Evolutionary conservation across 2,888 invertebrate species (phyloP).

Genomic region (Dermolepida albohirtum): DNA sequence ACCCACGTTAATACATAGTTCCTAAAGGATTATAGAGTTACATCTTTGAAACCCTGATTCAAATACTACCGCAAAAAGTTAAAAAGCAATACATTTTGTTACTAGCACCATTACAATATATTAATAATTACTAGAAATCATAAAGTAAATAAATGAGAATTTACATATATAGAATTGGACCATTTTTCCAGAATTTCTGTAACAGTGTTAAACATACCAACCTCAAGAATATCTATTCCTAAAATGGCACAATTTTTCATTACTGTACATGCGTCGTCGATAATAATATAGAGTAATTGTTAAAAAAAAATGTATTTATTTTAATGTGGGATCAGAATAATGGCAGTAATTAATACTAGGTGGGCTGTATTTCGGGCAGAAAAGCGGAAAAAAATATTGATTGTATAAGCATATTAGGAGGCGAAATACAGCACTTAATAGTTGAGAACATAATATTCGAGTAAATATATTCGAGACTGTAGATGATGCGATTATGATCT

Average conservation of each 20-base stretch:
- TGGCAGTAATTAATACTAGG: slow-evolving; percentile 61
- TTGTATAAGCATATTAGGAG: slow-evolving; percentile 33
- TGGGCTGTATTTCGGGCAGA: slow-evolving; percentile 53
- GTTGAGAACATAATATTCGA: slow-evolving; percentile 32
- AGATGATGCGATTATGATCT: slow-evolving; percentile 11
- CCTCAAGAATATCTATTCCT: slow-evolving; percentile 54
- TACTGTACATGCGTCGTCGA: slow-evolving; percentile 55
- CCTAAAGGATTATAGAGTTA: background rate
- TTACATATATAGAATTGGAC: slow-evolving; percentile 52
- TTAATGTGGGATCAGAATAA: slow-evolving; percentile 59
- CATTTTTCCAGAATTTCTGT: slow-evolving; percentile 48
- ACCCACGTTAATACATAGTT: background rate
- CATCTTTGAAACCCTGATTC: slow-evolving; percentile 43
- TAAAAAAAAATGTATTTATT: slow-evolving; percentile 57
- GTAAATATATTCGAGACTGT: slow-evolving; percentile 30
- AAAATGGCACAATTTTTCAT: slow-evolving; percentile 62
- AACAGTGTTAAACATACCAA: slow-evolving; percentile 45
- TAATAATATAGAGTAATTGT: slow-evolving; percentile 50
- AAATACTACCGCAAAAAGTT: slow-evolving; percentile 49
- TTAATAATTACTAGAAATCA: slow-evolving; percentile 48
- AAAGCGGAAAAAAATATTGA: slow-evolving; percentile 38
- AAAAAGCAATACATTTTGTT: slow-evolving; percentile 54
- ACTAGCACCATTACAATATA: slow-evolving; percentile 60
- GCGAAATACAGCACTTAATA: slow-evolving; percentile 41
- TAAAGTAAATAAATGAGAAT: slow-evolving; percentile 47